Evolutionary conservation across 2,888 invertebrate species (phyloP).

Genomic region (Heteromurus nitidus): DNA sequence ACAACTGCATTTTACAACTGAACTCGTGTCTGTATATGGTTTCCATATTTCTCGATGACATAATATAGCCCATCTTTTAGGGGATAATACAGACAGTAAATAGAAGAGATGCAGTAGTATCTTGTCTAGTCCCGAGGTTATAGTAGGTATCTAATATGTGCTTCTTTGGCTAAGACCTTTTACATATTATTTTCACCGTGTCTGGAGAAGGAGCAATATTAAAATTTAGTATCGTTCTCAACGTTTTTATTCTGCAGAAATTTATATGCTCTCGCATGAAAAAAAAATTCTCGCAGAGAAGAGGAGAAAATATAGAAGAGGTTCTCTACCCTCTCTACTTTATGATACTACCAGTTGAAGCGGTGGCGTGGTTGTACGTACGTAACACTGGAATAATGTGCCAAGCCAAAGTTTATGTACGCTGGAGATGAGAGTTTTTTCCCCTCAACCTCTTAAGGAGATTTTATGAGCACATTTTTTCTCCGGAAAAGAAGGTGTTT

Average conservation of each 20-base stretch:
- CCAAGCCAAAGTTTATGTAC: neutral
- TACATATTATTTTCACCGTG: conserved; percentile 28
- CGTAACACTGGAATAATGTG: neutral
- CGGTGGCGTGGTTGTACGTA: neutral
- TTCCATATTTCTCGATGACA: conserved; percentile 25
- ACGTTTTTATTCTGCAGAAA: conserved; percentile 17
- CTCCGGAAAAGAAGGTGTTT: conserved; percentile 42
- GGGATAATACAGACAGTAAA: conserved; percentile 48
- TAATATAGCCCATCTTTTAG: conserved; percentile 20
- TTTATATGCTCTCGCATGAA: conserved; percentile 31
- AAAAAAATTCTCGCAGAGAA: conserved; percentile 27
- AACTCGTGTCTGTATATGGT: neutral
- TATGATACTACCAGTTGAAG: conserved; percentile 59
- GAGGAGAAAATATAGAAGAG: too few species aligned
- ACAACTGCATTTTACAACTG: neutral
- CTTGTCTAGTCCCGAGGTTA: conserved; percentile 43
- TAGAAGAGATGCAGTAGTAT: too few species aligned
- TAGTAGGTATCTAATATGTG: conserved; percentile 37
- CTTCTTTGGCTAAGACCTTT: conserved; percentile 19
- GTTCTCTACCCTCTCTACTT: conserved; percentile 35
- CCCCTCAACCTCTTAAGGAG: conserved; percentile 30
- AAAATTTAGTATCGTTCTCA: conserved; percentile 46
- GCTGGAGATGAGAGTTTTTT: conserved; percentile 18
- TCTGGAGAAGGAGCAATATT: conserved; percentile 21
- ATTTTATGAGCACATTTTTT: conserved; percentile 56